Conservation (phyloP, 2,113 vertebrate species). For the Cynopterus brachyotis region DNA sequence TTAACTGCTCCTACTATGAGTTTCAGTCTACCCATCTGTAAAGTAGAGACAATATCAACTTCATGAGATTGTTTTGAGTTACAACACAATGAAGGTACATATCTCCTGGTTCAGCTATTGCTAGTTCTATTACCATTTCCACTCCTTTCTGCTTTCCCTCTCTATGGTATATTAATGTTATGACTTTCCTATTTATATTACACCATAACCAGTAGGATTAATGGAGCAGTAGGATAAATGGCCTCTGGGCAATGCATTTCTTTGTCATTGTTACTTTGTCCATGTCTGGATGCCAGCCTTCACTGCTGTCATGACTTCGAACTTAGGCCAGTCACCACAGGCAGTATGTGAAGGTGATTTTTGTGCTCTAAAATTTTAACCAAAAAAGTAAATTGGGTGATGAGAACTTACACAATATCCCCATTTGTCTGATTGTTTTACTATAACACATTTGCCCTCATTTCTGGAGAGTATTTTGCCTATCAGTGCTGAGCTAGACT, state of each 20-base stretch:
- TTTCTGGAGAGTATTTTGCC: background rate
- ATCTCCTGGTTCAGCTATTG: background rate
- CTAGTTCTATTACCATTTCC: background rate
- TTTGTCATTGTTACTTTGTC: background rate
- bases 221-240: background rate
- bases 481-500: background rate
- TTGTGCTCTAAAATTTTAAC: background rate
- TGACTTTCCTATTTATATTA: background rate
- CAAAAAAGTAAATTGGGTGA: background rate
- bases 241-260: background rate
- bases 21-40: background rate
- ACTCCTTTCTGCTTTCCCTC: too few relatives aligned
- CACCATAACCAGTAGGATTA: background rate
- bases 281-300: background rate
- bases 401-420: background rate
- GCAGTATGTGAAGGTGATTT: background rate
- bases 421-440: background rate
- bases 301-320: background rate
- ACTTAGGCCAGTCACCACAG: background rate
- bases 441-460: background rate
- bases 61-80: background rate
- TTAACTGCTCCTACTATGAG: background rate
- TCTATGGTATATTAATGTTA: background rate
- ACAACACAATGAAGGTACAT: background rate
- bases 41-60: background rate